Base-by-base conservation (phyloP, 92 coral and sea anemone species). In the Phenganax subtilis region DNA sequence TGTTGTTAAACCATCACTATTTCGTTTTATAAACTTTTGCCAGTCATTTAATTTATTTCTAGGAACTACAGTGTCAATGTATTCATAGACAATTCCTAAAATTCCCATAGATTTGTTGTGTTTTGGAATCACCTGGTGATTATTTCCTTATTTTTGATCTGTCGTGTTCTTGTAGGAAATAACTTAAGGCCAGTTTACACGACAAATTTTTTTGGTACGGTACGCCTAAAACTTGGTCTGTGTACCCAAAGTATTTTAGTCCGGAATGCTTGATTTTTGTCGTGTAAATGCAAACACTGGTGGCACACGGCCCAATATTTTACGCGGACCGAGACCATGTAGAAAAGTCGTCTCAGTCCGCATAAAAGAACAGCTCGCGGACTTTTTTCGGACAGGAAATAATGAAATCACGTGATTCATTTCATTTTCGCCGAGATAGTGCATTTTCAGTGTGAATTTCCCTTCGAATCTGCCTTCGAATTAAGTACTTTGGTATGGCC, bases 131-230 rank as follows among this genome's bases (percentile, higher is more conserved):
- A n/a, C n/a, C n/a, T n/a, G n/a, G n/a, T n/a, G n/a, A n/a, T n/a
- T n/a, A n/a, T n/a, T n/a, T n/a, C n/a, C n/a, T n/a, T n/a, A n/a
- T n/a, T n/a, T n/a, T n/a, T n/a, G n/a, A n/a, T n/a, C n/a, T n/a
- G n/a, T n/a, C n/a, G n/a, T n/a, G n/a, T n/a, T n/a, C n/a, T n/a
- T n/a, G n/a, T n/a, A n/a, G n/a, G n/a, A n/a, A n/a, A n/a, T n/a
- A n/a, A n/a, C n/a, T n/a, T n/a, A n/a, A 59, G 65, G n/a, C 65
- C 65, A 25, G 65, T 59, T 59, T 59, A 59, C 65, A 59, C 65
- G 17, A 59, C 65, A 59, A 9, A n/a, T 25, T 59, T 16, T 59
- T 59, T 59, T 59, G 65, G 65, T 59, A 59, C 65, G 65, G 65
- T 59, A 59, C 65, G 65, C 65, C 17, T 59, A 59, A 59, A 59